Evolutionary conservation across 2,113 vertebrate genomes (phyloP).

Genomic region (Oncorhynchus gorbuscha): DNA sequence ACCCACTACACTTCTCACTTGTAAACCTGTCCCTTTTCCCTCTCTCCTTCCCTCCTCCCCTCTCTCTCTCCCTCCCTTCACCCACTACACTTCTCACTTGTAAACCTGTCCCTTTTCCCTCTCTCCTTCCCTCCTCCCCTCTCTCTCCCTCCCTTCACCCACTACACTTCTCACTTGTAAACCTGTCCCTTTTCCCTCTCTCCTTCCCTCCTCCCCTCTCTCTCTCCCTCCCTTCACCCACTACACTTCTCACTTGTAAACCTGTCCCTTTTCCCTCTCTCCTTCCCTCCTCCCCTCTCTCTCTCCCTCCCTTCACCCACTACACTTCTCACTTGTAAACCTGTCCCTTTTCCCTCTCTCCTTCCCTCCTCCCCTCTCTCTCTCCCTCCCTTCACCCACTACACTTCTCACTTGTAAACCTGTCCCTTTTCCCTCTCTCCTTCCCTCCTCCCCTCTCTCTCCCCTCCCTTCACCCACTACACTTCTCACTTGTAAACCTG

Average conservation of each 20-base stretch:
- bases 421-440: not conserved
- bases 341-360: not conserved
- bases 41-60: not conserved
- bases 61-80: not conserved
- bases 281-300: not conserved
- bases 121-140: not conserved
- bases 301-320: not conserved
- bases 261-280: not conserved
- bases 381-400: not conserved
- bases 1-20: no score
- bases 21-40: not conserved
- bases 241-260: no score
- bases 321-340: no score
- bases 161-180: no score
- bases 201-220: not conserved
- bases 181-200: not conserved
- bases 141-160: not conserved
- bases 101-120: not conserved
- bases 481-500: no score
- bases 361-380: not conserved
- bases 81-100: no score
- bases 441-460: not conserved
- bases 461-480: not conserved
- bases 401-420: no score
- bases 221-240: not conserved